Base-by-base conservation (phyloP, 2,888 invertebrate genomes). In the Andrena praecox region DNA sequence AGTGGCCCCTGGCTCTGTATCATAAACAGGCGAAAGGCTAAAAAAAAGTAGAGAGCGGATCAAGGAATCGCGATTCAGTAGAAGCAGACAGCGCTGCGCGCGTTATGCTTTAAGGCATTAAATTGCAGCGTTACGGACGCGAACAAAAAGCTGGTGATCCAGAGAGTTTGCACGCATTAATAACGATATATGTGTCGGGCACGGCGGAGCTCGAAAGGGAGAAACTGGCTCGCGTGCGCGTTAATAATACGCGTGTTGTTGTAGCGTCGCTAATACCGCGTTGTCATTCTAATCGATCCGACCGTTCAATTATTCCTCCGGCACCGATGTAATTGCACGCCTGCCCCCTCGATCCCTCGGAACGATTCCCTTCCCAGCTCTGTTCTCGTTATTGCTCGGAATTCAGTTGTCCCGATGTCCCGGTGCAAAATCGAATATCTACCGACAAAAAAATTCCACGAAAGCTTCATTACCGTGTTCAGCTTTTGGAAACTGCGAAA, bases 261-360 rank as follows among this genome's bases (percentile, higher is more conserved):
- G 79, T 48, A 64, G 64, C 78, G 63, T 33, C 56, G 72, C 68
- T 77, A 78, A 73, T 80, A 68, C 64, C 77, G 42, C 76, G 64
- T 76, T 76, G 76, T 81, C 85, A 71, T 84, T 81, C 77, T 77
- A 85, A 81, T 77, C 78, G 72, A 85, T 85, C 85, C 71, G 27
- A 67, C 33, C 77, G 82, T 85, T 82, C 75, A 85, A 85, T 85
- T 85, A 85, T 85, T 84, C 77, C 72, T 54, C 54, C 24, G 70
- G 67, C 73, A 67, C 66, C 54, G 24, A 71, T 73, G 72, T 64
- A 85, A 81, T 85, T 84, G 67, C 67, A 16, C 64, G 62, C 52
- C 10, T 24, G 62, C 24, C 64, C 16, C 16, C 59, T 59, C 76
- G 70, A 79, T 79, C 56, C 35, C 29, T 29, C 59, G 10, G 2